Evolutionary conservation across 2,888 invertebrate genomes (phyloP), one percentile per base, ranked within the genome.

Genomic region (Dicyrtoma fusca): DNA sequence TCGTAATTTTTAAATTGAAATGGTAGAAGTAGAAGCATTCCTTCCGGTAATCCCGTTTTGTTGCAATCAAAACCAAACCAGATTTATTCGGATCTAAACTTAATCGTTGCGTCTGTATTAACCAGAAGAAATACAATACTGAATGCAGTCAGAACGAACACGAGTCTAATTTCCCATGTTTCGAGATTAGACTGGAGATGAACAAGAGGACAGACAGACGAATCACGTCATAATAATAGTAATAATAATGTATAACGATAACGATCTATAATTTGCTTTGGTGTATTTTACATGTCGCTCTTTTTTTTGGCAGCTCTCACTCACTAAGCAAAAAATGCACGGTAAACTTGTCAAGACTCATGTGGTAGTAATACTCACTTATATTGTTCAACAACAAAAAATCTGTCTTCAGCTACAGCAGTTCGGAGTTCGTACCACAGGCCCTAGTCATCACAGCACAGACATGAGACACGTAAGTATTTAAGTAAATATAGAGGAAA

Each of bases 261-360:
- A 34, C 8, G 3, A 34, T n/a, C n/a, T 34, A 34, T 8, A 34
- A 34, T 34, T 34, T 34, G 8, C 3, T 34, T 34, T 34, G 4
- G 34, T 34, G 8, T 34, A 34, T 34, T 34, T 34, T 34, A 8
- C 8, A 34, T 34, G 8, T 34, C 8, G 34, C 34, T 26, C n/a
- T 44, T 17, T 21, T 17, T 44, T 61, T 61, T 61, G 61, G 61
- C 61, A 61, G 61, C 61, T 21, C 61, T 61, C 61, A 61, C 61
- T 61, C 61, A 61, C 51, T 51, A 21, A 13, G 21, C 51, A 51
- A 51, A 19, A 34, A 8, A 34, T 34, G 34, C 34, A 34, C 34
- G 34, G 34, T 34, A 34, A 34, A 34, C 34, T 34, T 34, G 34
- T 34, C 34, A 34, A 34, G 34, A 5, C 34, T 59, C 59, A 34